A percentile compares a stretch with the other conserved stretches of the same genome.
Conservation (phyloP, 2,113 vertebrate genomes). For the Vanacampus margaritifer region DNA sequence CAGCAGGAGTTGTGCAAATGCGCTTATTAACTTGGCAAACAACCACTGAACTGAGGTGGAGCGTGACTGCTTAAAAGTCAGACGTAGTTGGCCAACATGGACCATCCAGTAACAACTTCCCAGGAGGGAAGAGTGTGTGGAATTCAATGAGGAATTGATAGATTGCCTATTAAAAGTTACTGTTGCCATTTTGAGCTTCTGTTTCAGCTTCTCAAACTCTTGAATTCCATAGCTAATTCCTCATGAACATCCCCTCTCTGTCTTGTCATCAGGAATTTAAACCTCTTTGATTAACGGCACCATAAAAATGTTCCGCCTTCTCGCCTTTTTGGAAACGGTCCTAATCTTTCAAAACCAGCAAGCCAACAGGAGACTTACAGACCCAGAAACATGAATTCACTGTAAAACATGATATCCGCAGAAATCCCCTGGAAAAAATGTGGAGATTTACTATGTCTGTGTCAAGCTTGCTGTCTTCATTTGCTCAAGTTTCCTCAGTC, state of each 20-base stretch:
- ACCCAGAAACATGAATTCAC: constrained; percentile 28
- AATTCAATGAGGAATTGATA: background rate
- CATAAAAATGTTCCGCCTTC: constrained; percentile 32
- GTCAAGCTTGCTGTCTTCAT: constrained; percentile 15
- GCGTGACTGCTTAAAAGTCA: constrained; percentile 1
- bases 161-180: constrained; percentile 18
- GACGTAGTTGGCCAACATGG: background rate
- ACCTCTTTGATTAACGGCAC: constrained; percentile 31
- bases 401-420: constrained; percentile 7
- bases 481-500: constrained; percentile 33
- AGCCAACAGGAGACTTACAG: constrained; percentile 30
- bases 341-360: constrained; percentile 16
- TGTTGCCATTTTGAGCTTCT: background rate
- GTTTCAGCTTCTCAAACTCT: constrained; percentile 40
- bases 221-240: constrained; percentile 40
- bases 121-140: background rate
- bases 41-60: background rate
- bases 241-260: constrained; percentile 23
- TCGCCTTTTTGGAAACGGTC: constrained; percentile 19
- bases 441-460: constrained; percentile 14
- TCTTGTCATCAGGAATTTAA: constrained; percentile 11
- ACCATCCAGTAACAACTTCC: background rate
- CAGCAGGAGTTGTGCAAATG: background rate
- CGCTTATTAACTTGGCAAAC: background rate
- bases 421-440: constrained; percentile 7